Evolutionary conservation across 1,140 invertebrate species (phyloP), one percentile per base, ranked within the genome.

Genomic region (Agrypnia vestita): DNA sequence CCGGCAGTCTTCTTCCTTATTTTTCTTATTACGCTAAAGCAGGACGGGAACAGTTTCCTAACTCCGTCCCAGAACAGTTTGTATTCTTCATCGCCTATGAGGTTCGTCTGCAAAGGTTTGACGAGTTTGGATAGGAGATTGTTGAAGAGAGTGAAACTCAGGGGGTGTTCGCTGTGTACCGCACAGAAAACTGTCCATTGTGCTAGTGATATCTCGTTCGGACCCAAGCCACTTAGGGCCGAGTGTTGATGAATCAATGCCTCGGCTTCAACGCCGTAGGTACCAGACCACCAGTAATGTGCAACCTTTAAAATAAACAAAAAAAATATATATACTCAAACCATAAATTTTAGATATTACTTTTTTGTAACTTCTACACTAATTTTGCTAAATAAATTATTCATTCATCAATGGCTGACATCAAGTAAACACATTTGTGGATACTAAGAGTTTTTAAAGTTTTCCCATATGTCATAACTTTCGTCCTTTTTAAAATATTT

Each of bases 191-290:
- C 95, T 51, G 92, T 87, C 94, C 95, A 96, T 85, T 95, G 92
- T 17, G 94, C 92, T 0, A 96, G 86, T 1, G 89, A 86, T 75
- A 94, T 91, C 84, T 94, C 93, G 8, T 90, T 90, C 3, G 87
- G 88, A 0, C 92, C 91, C 7, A 99, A 88, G 19, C 97, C 97
- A 79, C 97, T 96, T 87, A 99, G 97, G 11, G 96, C 95, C 44
- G 94, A 93, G 88, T 99, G 97, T 86, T 99, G 97, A 47, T 96
- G 94, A 0, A 98, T 90, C 44, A 99, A 93, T 0, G 94, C 93
- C 85, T 96, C 93, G 0, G 96, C 97, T 35, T 94, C 92, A 21
- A 93, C 91, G 49, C 94, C 94, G 86, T 97, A 95, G 83, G 94
- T 93, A 17, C 97, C 96, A 78, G 91, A 92, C 97, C 97, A 98